Percentiles rank a stretch among this genome's conserved stretches.
These are phyloP conservation scores for Anagrus nilaparvatae DNA, from an alignment of 1,140 invertebrate genomes.

Conservation along the genomic window DNA sequence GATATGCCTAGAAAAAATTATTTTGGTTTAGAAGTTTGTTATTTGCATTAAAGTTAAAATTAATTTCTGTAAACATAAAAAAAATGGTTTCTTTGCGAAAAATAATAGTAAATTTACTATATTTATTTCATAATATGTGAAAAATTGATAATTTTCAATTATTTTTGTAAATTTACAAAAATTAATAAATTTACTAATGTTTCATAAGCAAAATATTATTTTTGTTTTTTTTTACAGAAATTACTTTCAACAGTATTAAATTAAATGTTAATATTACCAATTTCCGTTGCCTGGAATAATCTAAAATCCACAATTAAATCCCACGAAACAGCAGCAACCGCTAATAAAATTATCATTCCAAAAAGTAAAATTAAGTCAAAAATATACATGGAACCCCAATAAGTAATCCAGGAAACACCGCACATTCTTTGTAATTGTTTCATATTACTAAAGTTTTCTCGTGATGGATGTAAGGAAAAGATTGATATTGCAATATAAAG, in stretches of 20 bases:
- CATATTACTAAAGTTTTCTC: constrained; percentile 35
- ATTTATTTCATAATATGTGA: not conserved
- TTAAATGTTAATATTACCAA: constrained; percentile 19
- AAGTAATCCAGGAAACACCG: constrained; percentile 45
- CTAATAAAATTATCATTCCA: constrained; percentile 18
- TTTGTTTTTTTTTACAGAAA: constrained; percentile 1
- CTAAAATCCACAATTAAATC: constrained; percentile 22
- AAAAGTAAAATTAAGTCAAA: constrained; percentile 50
- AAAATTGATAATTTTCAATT: not conserved
- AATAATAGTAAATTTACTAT: not conserved
- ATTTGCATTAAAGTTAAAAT: too few relatives aligned
- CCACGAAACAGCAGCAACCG: constrained; percentile 17
- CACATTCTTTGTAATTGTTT: constrained; percentile 63
- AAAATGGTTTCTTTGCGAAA: too few relatives aligned
- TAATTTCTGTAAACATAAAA: too few relatives aligned
- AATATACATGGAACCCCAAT: constrained; percentile 50
- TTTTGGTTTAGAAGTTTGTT: not conserved
- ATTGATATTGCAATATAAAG: constrained; percentile 23
- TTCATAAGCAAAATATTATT: too few relatives aligned
- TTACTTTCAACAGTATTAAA: not conserved
- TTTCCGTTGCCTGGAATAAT: constrained; percentile 21
- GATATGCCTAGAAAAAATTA: constrained; percentile 25
- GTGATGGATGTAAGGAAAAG: constrained; percentile 33
- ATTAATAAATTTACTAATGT: too few relatives aligned
- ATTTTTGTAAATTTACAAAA: not conserved